Base-by-base conservation (phyloP, 2,113 vertebrate species). In the Chrysochloris asiatica region DNA sequence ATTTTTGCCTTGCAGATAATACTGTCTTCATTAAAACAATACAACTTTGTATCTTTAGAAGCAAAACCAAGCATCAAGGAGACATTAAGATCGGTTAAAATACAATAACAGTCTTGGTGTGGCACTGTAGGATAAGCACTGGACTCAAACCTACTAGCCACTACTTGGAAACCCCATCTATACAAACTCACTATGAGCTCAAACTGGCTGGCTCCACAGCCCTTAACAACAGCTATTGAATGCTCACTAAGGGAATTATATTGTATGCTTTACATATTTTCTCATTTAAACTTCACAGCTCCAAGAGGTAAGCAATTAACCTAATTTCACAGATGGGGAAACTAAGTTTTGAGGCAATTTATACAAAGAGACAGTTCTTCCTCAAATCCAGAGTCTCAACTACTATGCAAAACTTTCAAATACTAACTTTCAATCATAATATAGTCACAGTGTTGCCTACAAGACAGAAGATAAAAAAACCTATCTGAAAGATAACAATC, bases 321-420 rank as follows among this genome's bases (percentile, higher is more conserved):
- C 59, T 77, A 52, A 17, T 38, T 80, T 54, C 92, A 85, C 41
- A 89, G 83, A 83, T 26, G 48, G 47, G 63, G 47, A 88, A 90
- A 92, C 47, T 30, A 43, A 80, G 38, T 26, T 80, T 92, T 88
- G 79, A 88, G 47, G n/a, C 80, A 56, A 94, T 67, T 67, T 87
- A 47, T 67, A 59, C 61, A 78, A 76, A 19, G 17, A 61, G n/a
- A 79, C 22, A 86, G 56, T 38, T 24, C 71, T 56, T 22, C 54
- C 54, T 56, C 56, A 65, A 59, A 86, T 47, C 26, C 30, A 76
- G 76, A 22, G 43, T 85, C 78, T 86, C 14, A 17, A 88, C 21
- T 19, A 48, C 54, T 11, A 77, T 0, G 38, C 17, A 47, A 72
- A 50, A 80, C 71, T 89, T 92, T 69, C 33, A 73, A 30, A 67